These are phyloP conservation scores for Telmatochromis sp. DNA, from an alignment of 2,113 vertebrate species.

Conservation along the genomic window DNA sequence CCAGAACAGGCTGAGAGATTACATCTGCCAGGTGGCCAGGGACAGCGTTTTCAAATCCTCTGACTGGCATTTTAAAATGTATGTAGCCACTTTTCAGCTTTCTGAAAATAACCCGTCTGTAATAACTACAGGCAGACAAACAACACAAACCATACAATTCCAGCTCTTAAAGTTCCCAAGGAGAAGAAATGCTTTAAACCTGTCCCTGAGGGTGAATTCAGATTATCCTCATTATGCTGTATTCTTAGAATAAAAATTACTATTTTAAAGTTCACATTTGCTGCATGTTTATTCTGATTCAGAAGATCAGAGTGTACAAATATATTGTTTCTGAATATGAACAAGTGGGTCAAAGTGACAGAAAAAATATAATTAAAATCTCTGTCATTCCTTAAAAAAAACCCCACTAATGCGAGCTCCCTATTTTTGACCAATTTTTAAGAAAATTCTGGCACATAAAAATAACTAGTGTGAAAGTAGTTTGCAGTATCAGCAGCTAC, in stretches of 20 bases:
- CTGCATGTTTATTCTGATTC: background rate
- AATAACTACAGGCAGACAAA: background rate
- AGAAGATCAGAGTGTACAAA: background rate
- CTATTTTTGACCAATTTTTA: background rate
- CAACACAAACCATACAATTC: background rate
- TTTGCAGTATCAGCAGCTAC: background rate
- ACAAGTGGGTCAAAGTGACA: background rate
- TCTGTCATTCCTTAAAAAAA: background rate
- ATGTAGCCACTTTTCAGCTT: background rate
- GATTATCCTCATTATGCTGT: background rate
- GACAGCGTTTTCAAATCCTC: background rate
- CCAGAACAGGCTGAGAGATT: background rate
- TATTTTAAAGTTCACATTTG: background rate
- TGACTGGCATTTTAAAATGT: background rate
- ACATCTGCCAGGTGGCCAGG: background rate
- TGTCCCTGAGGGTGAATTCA: background rate
- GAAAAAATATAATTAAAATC: background rate
- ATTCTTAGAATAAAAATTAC: background rate
- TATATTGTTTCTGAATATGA: background rate
- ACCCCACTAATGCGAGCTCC: accelerated
- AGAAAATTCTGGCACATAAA: background rate
- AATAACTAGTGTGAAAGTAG: background rate
- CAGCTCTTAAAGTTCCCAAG: background rate
- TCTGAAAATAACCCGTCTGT: background rate
- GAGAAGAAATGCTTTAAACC: background rate